phyloP scores from a whole-genome alignment of 2,113 vertebrate species.

The Sorex araneus region DNA sequence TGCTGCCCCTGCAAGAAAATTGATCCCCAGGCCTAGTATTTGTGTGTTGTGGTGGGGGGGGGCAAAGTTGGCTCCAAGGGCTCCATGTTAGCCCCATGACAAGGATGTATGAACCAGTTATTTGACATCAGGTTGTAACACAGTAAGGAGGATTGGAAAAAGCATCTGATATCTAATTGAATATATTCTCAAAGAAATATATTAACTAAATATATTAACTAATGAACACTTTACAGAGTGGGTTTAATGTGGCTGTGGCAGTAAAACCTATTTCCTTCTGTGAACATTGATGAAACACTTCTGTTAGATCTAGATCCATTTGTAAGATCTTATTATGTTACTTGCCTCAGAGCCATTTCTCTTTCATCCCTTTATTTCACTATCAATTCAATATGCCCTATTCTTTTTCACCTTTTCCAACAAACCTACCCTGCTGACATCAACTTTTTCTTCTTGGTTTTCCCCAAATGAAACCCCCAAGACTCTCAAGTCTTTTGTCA shows the following conservation, averaged over 20 bases:
- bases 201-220: neutral
- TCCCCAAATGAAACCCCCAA: slow-evolving; percentile 59
- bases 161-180: neutral
- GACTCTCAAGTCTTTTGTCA: slow-evolving; percentile 56
- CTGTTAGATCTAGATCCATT: slow-evolving; percentile 44
- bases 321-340: neutral
- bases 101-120: neutral
- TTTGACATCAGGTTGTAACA: slow-evolving; percentile 27
- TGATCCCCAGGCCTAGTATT: neutral
- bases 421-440: neutral
- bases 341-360: slow-evolving; percentile 4
- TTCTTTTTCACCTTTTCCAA: neutral
- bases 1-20: slow-evolving; percentile 2
- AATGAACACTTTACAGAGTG: neutral
- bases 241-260: slow-evolving; percentile 10
- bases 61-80: slow-evolving; percentile 30
- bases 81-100: neutral
- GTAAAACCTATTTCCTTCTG: slow-evolving; percentile 35
- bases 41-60: too few species aligned
- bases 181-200: slow-evolving; percentile 42
- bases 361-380: slow-evolving; percentile 31
- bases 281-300: neutral
- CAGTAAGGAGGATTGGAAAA: neutral
- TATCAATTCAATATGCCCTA: neutral
- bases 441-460: slow-evolving; percentile 48